Evolutionary conservation across 2,797 vertebrate genomes (phyloP), one percentile per base, ranked within the genome.

Genomic region (Notolepis coatsorum): DNA sequence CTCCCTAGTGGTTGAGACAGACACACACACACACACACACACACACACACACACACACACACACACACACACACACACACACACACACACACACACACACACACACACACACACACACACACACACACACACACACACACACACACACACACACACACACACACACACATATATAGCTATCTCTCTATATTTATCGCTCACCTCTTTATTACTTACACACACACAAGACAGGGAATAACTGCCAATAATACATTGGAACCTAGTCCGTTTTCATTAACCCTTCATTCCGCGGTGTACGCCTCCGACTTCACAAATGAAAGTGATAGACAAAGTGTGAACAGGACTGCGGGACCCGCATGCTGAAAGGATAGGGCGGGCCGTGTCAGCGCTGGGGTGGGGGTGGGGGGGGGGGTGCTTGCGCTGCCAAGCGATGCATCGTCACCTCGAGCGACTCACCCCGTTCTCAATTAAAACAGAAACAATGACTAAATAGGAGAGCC

Each of bases 401-500:
- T 60, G 58, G 59, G 51, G 55, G n/a, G 61, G 75, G 52, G 58
- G 58, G 59, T 49, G 55, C 33, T 73, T 37, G 28, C 1, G 2
- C 25, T 71, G 68, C 71, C 64, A 53, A 69, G 30, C 25, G 49
- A 75, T 54, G 72, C 57, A 71, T 82, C 61, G 74, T 79, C 66
- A 83, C 82, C 70, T 70, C 75, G 68, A 57, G 69, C 65, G 60
- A 71, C 78, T 68, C 35, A 17, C 48, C 65, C 50, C 27, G 20
- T 73, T 75, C 83, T 81, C 70, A 89, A 90, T 90, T 81, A 65
- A 77, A 74, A 70, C 39, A 64, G 18, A 77, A 78, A 78, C 65
- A 71, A 80, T 61, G 51, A 56, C 37, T 65, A 81, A 82, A 87
- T 73, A 81, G 84, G 75, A n/a, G 77, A 83, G 81, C 83, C 84